Percentiles rank a stretch among this genome's conserved stretches.
Conservation (phyloP, 1,140 invertebrate species). For the Aphaenogaster floridana region DNA sequence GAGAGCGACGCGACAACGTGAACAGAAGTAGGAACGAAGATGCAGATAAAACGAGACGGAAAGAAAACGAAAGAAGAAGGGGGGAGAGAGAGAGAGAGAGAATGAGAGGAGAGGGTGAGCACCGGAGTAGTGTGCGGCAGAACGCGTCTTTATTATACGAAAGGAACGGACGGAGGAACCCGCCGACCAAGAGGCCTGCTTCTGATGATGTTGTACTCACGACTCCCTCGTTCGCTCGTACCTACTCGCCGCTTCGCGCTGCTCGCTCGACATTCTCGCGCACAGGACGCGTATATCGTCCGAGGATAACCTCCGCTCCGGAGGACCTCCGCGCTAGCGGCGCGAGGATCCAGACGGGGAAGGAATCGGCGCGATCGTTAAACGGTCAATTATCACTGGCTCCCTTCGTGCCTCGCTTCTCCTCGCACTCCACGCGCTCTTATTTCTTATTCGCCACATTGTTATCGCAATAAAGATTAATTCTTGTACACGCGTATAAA, state of each 20-base stretch:
- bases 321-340: slow-evolving; percentile 37
- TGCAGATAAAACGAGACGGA: slow-evolving; percentile 41
- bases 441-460: slow-evolving; percentile 37
- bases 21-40: slow-evolving; percentile 22
- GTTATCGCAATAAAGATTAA: slow-evolving; percentile 46
- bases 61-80: slow-evolving; percentile 31
- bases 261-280: slow-evolving; percentile 79
- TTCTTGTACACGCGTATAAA: slow-evolving; percentile 13
- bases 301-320: slow-evolving; percentile 48
- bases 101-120: slow-evolving; percentile 63
- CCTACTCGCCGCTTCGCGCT: slow-evolving; percentile 78
- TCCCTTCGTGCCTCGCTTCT: slow-evolving; percentile 29
- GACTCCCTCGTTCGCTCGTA: slow-evolving; percentile 80
- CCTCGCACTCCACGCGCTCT: not conserved
- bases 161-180: slow-evolving; percentile 81
- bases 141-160: slow-evolving; percentile 87
- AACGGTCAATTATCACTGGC: slow-evolving; percentile 74
- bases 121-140: slow-evolving; percentile 73
- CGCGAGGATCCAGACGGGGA: slow-evolving; percentile 51
- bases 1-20: not conserved
- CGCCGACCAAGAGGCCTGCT: slow-evolving; percentile 78
- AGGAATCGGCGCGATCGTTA: slow-evolving; percentile 75
- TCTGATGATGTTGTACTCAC: slow-evolving; percentile 85
- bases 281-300: slow-evolving; percentile 58
- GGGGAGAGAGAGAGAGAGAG: slow-evolving; percentile 23